Base-by-base conservation (phyloP, 2,113 vertebrate genomes). In the Nesogale talazaci region DNA sequence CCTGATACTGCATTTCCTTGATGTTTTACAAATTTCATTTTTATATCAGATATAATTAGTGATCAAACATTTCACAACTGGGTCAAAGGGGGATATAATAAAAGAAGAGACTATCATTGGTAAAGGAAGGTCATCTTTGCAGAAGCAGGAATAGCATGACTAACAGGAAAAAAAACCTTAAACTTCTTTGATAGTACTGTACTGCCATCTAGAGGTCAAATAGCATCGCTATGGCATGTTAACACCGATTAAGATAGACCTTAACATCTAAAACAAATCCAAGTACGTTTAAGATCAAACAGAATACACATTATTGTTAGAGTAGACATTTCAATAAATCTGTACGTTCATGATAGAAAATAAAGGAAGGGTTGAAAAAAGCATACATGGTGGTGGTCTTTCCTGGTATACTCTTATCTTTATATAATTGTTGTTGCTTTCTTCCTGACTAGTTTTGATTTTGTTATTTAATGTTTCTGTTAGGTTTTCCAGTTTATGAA, bases 121-220 rank as follows among this genome's bases (percentile, higher is more conserved):
- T 67, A 94, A 88, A 89, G 69, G 83, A 83, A 89, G 84, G 34
- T 92, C 93, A 89, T 82, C 87, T 87, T 93, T 85, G 23, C 34
- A 67, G 84, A 95, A 91, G 40, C 27, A 77, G 25, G 12, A 92
- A 86, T 38, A 79, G 23, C 46, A 63, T 14, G 6, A 23, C 42
- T 3, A 46, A 72, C 72, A 88, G 91, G 46, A 93, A 92, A 46
- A 57, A 57, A 52, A 52, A 17, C 6, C 46, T 2, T 23, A 25
- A 46, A n/a, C 6, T 61, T 92, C 34, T 95, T 94, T 70, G 42
- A 19, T 67, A 70, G 79, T 80, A 34, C 57, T 72, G 3, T 6
- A 94, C 85, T 95, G 95, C 92, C 96, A 95, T 85, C 96, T 96
- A 87, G 57, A 94, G 96, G 40, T 70, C 6, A 0, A 94, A 9